These are phyloP conservation scores for Homarus gammarus DNA, from an alignment of 2,888 invertebrate genomes.

Conservation along the genomic window DNA sequence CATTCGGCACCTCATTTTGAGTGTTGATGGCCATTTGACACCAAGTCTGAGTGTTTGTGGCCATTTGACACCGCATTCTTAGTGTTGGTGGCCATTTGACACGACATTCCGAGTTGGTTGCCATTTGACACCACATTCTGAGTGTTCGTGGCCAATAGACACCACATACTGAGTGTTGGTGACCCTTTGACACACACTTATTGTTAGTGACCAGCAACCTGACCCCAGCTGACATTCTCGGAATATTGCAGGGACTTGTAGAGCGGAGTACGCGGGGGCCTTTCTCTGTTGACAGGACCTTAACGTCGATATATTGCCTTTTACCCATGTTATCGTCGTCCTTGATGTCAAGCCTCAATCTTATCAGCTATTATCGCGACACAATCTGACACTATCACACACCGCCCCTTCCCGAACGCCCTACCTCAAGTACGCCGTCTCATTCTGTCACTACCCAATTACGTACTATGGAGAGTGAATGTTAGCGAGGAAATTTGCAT, in stretches of 20 bases:
- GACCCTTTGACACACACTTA: not conserved
- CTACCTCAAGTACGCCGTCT: not conserved
- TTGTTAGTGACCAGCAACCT: not conserved
- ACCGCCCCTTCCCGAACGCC: not conserved
- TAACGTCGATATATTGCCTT: not conserved
- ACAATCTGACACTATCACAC: conserved; percentile 9
- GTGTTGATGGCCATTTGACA: no score
- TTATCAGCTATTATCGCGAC: not conserved
- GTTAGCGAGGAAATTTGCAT: no score
- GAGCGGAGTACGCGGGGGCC: not conserved
- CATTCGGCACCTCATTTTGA: not conserved
- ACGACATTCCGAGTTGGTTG: not conserved
- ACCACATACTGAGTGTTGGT: no score
- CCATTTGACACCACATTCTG: not conserved
- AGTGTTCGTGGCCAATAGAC: no score
- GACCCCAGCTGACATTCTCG: no score
- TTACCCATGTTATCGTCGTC: not conserved
- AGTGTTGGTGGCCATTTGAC: not conserved
- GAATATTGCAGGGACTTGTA: not conserved
- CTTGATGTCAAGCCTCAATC: not conserved
- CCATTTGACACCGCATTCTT: not conserved
- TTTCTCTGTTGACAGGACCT: not conserved
- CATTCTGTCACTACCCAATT: not conserved
- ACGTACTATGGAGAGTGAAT: no score
- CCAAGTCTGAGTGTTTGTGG: no score